Percentiles rank a stretch among this genome's conserved stretches.
Conservation (phyloP, 2,888 invertebrate species). For the Rotaria socialis region DNA sequence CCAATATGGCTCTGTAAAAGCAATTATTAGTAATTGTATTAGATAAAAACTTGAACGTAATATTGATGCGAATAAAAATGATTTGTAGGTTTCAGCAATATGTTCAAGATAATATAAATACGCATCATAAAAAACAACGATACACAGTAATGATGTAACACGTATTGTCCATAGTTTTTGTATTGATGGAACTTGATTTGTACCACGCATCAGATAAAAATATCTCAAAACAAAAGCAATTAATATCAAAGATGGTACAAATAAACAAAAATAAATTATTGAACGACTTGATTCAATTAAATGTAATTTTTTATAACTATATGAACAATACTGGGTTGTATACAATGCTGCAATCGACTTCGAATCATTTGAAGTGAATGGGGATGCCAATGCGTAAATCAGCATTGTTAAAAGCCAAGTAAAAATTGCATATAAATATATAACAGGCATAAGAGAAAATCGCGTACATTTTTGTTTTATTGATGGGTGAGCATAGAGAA, state of each 20-base stretch:
- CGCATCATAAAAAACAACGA: background rate
- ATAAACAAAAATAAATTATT: constrained; percentile 13
- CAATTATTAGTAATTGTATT: background rate
- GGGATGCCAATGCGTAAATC: background rate
- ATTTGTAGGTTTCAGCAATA: background rate
- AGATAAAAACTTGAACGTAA: constrained; percentile 10
- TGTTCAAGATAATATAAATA: constrained; percentile 24
- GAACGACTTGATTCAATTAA: background rate
- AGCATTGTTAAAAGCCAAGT: background rate
- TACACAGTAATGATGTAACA: background rate
- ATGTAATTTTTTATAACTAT: background rate
- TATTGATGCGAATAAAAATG: background rate
- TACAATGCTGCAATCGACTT: background rate
- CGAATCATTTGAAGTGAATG: background rate
- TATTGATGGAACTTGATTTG: background rate
- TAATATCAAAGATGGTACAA: background rate
- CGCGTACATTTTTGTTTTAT: background rate
- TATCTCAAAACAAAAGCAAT: background rate
- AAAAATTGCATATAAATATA: background rate
- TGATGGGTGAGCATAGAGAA: background rate
- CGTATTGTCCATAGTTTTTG: constrained; percentile 22
- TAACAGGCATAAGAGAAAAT: background rate
- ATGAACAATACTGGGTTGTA: background rate
- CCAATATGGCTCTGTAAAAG: background rate
- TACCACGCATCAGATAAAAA: constrained; percentile 9